Percentiles rank a stretch among this genome's conserved stretches.
Conservation (phyloP, 2,113 vertebrate species). For the Actinemys pallida region DNA sequence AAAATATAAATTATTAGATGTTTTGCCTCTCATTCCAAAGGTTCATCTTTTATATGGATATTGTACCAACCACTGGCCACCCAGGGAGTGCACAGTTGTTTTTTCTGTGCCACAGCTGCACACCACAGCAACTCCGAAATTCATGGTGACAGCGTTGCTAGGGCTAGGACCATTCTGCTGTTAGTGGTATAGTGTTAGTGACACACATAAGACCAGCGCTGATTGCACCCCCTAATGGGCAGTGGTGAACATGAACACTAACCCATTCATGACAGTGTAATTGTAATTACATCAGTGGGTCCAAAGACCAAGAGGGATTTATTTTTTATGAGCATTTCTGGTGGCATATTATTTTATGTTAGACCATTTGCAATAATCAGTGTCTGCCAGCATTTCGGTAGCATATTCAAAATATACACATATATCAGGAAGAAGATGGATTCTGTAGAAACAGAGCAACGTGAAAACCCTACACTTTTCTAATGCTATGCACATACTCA, state of each 20-base stretch:
- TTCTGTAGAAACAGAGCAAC: conserved; percentile 36
- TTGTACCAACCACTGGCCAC: conserved; percentile 50
- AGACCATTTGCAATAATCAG: conserved; percentile 59
- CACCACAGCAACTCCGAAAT: conserved; percentile 16
- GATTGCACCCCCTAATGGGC: conserved; percentile 61
- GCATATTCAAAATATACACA: conserved; percentile 65
- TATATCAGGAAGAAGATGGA: conserved; percentile 49
- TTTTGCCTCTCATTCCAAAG: conserved; percentile 41
- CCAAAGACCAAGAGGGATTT: conserved; percentile 64
- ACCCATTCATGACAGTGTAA: conserved; percentile 61
- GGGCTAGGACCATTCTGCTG: neutral
- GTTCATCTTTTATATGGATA: neutral
- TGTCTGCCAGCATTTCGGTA: conserved; percentile 64
- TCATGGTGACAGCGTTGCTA: neutral
- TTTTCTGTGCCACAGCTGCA: conserved; percentile 24
- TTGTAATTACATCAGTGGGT: conserved; percentile 57
- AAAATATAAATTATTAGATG: conserved; percentile 42
- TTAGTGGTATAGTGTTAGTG: conserved; percentile 23
- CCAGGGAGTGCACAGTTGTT: conserved; percentile 12
- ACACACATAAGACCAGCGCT: neutral
- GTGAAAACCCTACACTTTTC: conserved; percentile 68
- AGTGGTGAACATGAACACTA: conserved; percentile 66
- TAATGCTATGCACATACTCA: conserved; percentile 72
- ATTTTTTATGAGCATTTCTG: conserved; percentile 69
- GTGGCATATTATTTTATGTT: conserved; percentile 66